These are phyloP conservation scores for Merops nubicus DNA, from an alignment of 2,113 vertebrate species.

Conservation along the genomic window DNA sequence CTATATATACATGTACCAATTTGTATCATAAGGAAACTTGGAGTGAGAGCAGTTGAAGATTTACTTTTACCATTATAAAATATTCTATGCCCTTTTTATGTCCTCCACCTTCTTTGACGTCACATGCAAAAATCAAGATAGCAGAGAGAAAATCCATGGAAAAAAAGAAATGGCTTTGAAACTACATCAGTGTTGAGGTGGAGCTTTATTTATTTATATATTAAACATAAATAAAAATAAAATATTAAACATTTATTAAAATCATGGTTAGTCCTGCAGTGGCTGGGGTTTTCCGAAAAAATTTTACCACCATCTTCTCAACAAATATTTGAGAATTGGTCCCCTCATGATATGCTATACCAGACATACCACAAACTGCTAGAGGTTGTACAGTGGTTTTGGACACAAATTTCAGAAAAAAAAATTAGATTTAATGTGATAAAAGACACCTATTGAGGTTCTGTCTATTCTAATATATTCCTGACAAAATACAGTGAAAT, in stretches of 20 bases:
- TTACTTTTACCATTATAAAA: background rate
- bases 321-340: background rate
- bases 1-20: background rate
- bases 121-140: background rate
- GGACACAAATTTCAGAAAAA: background rate
- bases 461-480: background rate
- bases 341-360: background rate
- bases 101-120: background rate
- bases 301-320: background rate
- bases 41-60: background rate
- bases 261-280: background rate
- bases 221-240: no score
- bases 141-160: background rate
- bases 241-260: no score
- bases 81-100: background rate
- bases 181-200: background rate
- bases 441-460: background rate
- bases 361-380: background rate
- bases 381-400: background rate
- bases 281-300: background rate
- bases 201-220: background rate
- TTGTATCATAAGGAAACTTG: background rate
- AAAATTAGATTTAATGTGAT: background rate
- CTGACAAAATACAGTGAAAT: background rate
- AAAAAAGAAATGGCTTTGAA: background rate